Evolutionary conservation across 37 sponge, comb jelly and placozoan genomes (phyloP), one percentile per base, ranked within the genome.

Genomic region (Bolinopsis microptera): DNA sequence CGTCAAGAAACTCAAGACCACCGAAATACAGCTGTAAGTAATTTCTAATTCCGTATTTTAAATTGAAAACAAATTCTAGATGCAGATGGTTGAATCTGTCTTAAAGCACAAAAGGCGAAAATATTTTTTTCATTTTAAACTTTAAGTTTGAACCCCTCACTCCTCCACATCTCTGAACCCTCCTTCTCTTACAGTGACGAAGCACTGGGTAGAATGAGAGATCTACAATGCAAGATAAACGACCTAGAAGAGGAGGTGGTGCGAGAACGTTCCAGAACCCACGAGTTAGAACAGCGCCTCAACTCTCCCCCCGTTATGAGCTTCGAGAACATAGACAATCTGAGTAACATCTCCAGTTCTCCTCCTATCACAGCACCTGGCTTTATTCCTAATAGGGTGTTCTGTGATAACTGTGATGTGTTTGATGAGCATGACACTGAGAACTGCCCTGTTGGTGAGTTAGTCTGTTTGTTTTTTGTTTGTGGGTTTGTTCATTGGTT

Each of bases 351-450:
- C 26, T 41, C 61, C 0, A 36, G 38, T 48, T 86, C 90, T n/a
- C 75, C 75, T 2, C 90, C 90, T 8, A 35, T 38, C 35, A 28
- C 61, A 0, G 90, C 35, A 25, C 90, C 90, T 21, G 24, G 61
- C 61, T 86, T n/a, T 30, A 27, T 86, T 13, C 96, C 99, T 76
- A 95, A 96, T 1, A 72, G 99, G 36, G 93, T 96, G 16, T 98
- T 96, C 95, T 98, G 99, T 93, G 97, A 97, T 69, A 96, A 97
- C 88, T 98, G 99, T 92, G 99, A 98, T 92, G 95, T 93, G 88
- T 98, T 98, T 94, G 99, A 98, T 82, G 93, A 94, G 68, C 99
- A 98, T 40, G 97, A 97, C 94, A 98, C 97, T 0, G 99, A 96
- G 26, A 96, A 97, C 92, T 98, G 99, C 69, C 99, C 99, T 26